Evolutionary conservation across 1,140 invertebrate genomes (phyloP).

Genomic region (Ceratoteleas bidentatus): DNA sequence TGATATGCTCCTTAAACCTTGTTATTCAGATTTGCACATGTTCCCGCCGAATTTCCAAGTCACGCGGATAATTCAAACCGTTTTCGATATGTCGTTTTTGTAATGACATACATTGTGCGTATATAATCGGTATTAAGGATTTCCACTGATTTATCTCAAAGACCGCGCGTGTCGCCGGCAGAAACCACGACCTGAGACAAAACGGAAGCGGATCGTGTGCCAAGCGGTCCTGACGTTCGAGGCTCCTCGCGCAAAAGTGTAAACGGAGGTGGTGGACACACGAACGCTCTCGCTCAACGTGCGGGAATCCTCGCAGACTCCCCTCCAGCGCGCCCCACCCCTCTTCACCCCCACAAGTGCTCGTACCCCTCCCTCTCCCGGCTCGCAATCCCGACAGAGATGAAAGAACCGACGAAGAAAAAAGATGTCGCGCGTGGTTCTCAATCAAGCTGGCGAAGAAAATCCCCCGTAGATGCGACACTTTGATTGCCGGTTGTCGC

Average conservation of each 20-base stretch:
- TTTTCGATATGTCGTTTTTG: too few relatives aligned
- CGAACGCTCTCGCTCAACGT: slow-evolving; percentile 57
- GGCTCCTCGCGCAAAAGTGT: slow-evolving; percentile 72
- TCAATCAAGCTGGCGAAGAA: slow-evolving; percentile 54
- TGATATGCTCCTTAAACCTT: too few relatives aligned
- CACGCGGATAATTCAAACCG: too few relatives aligned
- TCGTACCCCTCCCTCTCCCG: too few relatives aligned
- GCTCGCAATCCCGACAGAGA: slow-evolving; percentile 28
- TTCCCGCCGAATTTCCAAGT: too few relatives aligned
- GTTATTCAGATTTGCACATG: too few relatives aligned
- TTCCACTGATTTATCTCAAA: slow-evolving; percentile 58
- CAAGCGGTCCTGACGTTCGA: slow-evolving; percentile 61
- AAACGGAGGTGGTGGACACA: slow-evolving; percentile 75
- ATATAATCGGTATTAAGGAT: too few relatives aligned
- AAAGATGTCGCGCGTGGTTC: slow-evolving; percentile 69
- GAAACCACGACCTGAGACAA: slow-evolving; percentile 75
- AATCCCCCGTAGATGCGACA: slow-evolving; percentile 22
- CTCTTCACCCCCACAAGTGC: neutral
- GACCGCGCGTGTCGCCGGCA: slow-evolving; percentile 58
- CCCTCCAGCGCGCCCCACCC: slow-evolving; percentile 49
- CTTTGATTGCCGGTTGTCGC: slow-evolving; percentile 19
- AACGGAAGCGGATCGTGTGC: slow-evolving; percentile 70
- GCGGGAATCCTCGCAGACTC: slow-evolving; percentile 55
- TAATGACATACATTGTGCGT: too few relatives aligned
- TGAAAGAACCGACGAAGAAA: slow-evolving; percentile 56